phyloP scores from a whole-genome alignment of 2,797 vertebrate genomes.

The Sarcoramphus papa region DNA sequence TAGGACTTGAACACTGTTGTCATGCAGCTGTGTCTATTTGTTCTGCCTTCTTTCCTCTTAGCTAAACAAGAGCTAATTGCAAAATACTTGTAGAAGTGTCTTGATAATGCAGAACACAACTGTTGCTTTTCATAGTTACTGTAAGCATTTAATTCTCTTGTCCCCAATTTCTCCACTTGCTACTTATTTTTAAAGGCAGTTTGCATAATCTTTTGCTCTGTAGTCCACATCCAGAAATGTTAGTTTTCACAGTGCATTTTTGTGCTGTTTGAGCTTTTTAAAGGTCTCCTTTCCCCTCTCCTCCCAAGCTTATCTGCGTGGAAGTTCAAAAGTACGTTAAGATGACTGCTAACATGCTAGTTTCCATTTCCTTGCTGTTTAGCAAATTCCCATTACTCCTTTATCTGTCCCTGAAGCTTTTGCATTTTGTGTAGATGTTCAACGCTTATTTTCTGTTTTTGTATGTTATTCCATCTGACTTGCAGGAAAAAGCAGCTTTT shows the following conservation, averaged over 20 bases:
- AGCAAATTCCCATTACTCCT: neutral
- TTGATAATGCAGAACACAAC: neutral
- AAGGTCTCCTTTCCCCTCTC: conserved; percentile 2
- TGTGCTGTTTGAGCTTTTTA: conserved; percentile 1
- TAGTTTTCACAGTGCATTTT: neutral
- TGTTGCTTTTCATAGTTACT: neutral
- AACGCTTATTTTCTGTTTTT: neutral
- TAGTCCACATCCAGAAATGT: neutral
- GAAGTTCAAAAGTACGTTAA: neutral
- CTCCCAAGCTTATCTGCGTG: neutral
- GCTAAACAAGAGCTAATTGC: neutral
- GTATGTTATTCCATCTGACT: neutral
- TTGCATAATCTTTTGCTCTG: neutral
- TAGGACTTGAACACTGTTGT: neutral
- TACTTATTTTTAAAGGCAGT: neutral
- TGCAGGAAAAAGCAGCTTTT: neutral
- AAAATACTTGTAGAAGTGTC: neutral
- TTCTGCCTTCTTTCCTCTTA: neutral
- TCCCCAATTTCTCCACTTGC: neutral
- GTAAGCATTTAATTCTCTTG: neutral
- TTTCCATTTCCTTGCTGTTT: neutral
- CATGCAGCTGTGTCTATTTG: neutral
- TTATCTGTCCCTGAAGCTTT: neutral
- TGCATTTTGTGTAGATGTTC: neutral
- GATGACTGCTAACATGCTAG: neutral